Conservation (phyloP, 2,797 vertebrate species). For the Notolabrus celidotus region DNA sequence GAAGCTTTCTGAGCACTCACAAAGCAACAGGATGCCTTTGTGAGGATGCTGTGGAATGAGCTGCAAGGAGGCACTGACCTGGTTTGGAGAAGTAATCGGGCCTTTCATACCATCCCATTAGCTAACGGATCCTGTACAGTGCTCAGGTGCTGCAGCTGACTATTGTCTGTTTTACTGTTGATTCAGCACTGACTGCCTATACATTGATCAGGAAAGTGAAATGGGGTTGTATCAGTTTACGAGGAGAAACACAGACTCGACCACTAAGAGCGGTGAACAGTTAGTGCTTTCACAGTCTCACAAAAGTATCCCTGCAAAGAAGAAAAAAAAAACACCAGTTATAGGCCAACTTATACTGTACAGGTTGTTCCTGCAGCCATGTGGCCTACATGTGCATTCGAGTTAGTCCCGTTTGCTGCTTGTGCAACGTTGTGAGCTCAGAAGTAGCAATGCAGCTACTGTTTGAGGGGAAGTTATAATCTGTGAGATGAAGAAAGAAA, state of each 20-base stretch:
- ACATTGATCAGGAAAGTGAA: constrained; percentile 24
- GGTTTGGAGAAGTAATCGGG: constrained; percentile 60
- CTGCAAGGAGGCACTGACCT: constrained; percentile 75
- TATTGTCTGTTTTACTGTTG: constrained; percentile 25
- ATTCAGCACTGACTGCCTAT: constrained; percentile 27
- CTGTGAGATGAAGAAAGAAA: constrained; percentile 23
- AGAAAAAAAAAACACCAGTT: not conserved
- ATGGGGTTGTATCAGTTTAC: constrained; percentile 46
- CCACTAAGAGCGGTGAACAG: constrained; percentile 33
- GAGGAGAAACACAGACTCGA: not conserved
- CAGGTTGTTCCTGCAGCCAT: constrained; percentile 18
- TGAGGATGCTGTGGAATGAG: constrained; percentile 68
- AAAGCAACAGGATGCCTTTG: constrained; percentile 75
- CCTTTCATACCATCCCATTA: constrained; percentile 43
- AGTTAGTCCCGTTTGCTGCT: constrained; percentile 34
- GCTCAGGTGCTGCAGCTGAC: constrained; percentile 50
- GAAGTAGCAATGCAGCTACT: constrained; percentile 18
- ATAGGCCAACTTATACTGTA: constrained; percentile 23
- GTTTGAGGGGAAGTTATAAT: constrained; percentile 1
- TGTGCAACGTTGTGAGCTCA: constrained; percentile 19
- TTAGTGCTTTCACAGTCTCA: constrained; percentile 46
- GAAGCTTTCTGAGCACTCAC: constrained; percentile 61
- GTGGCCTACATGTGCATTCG: constrained; percentile 17
- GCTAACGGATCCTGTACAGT: constrained; percentile 4
- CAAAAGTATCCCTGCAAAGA: constrained; percentile 18